Evolutionary conservation across 2,888 invertebrate species (phyloP).

Genomic region (Azorinus chamasolen): DNA sequence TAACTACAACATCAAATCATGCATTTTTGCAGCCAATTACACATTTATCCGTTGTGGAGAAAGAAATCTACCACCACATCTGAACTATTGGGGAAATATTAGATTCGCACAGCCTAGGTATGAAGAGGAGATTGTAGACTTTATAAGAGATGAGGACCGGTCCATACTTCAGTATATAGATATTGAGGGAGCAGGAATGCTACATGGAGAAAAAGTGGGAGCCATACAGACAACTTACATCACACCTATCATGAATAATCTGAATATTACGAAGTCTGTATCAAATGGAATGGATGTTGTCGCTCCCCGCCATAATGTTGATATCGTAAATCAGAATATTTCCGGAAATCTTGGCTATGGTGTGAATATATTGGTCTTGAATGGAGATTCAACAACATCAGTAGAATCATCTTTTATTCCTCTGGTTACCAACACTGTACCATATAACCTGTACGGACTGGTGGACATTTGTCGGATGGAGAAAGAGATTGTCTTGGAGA

Average conservation of each 20-base stretch:
- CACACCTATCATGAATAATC: constrained; percentile 93
- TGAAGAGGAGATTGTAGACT: constrained; percentile 91
- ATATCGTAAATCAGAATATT: constrained; percentile 87
- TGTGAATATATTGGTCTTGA: constrained; percentile 95
- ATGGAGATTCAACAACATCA: constrained; percentile 92
- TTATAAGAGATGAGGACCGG: constrained; percentile 87
- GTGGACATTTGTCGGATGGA: constrained; percentile 98
- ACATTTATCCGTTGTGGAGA: constrained; percentile 96
- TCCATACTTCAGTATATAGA: constrained; percentile 92
- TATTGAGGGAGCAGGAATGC: constrained; percentile 96
- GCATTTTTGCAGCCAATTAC: constrained; percentile 94
- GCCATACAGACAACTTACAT: constrained; percentile 95
- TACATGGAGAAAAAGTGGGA: constrained; percentile 97
- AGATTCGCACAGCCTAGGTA: constrained; percentile 96
- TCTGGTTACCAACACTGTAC: constrained; percentile 90
- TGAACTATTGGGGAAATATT: constrained; percentile 95
- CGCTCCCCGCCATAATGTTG: constrained; percentile 92
- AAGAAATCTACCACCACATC: constrained; percentile 76
- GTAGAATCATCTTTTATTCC: constrained; percentile 95
- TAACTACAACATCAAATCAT: constrained; percentile 91
- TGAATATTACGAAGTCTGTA: constrained; percentile 94
- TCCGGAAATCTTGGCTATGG: constrained; percentile 94
- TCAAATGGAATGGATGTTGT: constrained; percentile 97
- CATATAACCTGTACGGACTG: constrained; percentile 96
- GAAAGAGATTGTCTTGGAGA: constrained; percentile 96